Conservation (phyloP, 2,888 invertebrate genomes). For the Pardosa pseudoannulata region DNA sequence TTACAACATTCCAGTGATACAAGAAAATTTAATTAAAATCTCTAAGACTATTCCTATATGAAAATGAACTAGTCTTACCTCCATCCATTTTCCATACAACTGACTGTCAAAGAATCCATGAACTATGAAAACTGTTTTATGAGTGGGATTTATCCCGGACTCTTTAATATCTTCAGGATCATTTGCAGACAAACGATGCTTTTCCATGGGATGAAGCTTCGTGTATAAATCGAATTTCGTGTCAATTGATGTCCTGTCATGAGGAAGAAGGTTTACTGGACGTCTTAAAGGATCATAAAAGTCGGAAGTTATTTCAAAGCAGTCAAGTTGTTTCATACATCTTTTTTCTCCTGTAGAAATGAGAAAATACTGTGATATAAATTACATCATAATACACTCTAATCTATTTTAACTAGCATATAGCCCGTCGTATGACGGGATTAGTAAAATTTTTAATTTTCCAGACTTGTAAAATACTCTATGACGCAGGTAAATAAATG, state of each 20-base stretch:
- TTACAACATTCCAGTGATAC: no score
- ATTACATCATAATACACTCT: no score
- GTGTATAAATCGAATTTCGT: conserved; percentile 72
- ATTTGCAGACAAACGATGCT: conserved; percentile 30
- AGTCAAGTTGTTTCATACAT: conserved; percentile 63
- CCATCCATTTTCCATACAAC: conserved; percentile 72
- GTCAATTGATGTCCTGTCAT: conserved; percentile 59
- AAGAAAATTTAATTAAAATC: no score
- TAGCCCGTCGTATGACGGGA: no score
- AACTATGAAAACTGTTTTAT: conserved; percentile 68
- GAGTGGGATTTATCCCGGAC: conserved; percentile 50
- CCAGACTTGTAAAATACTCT: no score
- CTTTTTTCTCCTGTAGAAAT: conserved; percentile 19
- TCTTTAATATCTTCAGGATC: conserved; percentile 45
- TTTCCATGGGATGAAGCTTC: conserved; percentile 54
- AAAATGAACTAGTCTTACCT: conserved; percentile 56
- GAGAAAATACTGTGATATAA: neutral
- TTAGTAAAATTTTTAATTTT: no score
- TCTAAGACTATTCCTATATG: no score
- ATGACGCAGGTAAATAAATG: no score
- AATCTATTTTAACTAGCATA: no score
- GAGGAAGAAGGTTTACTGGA: conserved; percentile 72
- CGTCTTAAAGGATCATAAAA: conserved; percentile 70
- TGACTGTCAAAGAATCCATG: conserved; percentile 74
- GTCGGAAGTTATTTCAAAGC: conserved; percentile 67